Evolutionary conservation across 2,888 invertebrate genomes (phyloP).

Genomic region (Standfussiana lucernea): DNA sequence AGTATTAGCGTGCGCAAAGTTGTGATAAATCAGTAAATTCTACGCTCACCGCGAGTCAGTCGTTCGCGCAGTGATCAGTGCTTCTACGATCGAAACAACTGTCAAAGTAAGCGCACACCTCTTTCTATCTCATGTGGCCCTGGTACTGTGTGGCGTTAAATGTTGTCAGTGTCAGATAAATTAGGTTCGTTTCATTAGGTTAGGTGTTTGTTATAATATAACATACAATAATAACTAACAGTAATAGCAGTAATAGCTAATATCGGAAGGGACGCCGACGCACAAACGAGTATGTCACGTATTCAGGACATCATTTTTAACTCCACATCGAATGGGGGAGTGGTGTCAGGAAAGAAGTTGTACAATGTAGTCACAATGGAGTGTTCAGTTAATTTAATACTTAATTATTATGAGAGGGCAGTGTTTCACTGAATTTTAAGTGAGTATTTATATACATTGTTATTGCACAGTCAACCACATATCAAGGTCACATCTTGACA

Average conservation of each 20-base stretch:
- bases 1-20: neutral
- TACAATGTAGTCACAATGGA: neutral
- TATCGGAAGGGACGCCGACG: too few relatives aligned
- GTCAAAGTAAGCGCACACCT: constrained; percentile 11
- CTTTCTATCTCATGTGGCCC: neutral
- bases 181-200: neutral
- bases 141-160: neutral
- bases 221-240: too few relatives aligned
- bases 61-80: constrained; percentile 2
- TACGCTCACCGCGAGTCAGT: neutral
- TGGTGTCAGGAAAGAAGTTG: too few relatives aligned
- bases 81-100: neutral
- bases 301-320: too few relatives aligned
- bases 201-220: too few relatives aligned
- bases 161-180: neutral
- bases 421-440: neutral
- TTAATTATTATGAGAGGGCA: neutral
- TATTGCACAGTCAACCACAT: neutral
- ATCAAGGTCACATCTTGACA: neutral
- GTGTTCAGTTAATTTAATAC: neutral
- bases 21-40: neutral
- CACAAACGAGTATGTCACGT: too few relatives aligned
- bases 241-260: too few relatives aligned
- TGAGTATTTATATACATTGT: neutral
- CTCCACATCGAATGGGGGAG: too few relatives aligned